Conservation (phyloP, 2,113 vertebrate species). For the Gallinago paraguaiae region DNA sequence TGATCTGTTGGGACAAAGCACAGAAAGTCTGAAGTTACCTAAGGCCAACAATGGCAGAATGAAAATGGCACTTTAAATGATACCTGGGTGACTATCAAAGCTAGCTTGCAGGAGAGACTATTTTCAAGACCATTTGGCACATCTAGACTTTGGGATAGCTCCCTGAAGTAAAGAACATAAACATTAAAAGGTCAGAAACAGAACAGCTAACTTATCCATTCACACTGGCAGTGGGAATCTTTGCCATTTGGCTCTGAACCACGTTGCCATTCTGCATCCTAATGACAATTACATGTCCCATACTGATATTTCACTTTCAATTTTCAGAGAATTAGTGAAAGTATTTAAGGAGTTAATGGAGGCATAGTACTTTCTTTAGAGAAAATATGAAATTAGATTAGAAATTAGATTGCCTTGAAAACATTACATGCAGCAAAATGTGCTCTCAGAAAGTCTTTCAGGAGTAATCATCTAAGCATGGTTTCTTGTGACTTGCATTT, state of each 20-base stretch:
- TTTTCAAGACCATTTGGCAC: constrained; percentile 63
- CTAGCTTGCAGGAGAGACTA: constrained; percentile 21
- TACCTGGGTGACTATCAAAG: background rate
- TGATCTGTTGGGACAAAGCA: background rate
- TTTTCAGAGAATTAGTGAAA: constrained; percentile 57
- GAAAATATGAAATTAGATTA: constrained; percentile 59
- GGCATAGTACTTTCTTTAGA: constrained; percentile 46
- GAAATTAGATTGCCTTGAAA: constrained; percentile 62
- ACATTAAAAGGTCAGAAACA: constrained; percentile 47
- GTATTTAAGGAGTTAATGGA: constrained; percentile 62
- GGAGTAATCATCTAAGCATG: constrained; percentile 17
- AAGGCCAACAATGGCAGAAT: background rate
- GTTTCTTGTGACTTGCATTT: constrained; percentile 22
- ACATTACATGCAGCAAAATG: constrained; percentile 27
- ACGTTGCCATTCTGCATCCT: constrained; percentile 21
- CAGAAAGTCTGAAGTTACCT: background rate
- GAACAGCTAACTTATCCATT: constrained; percentile 14
- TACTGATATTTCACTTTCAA: constrained; percentile 40
- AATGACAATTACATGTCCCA: constrained; percentile 48
- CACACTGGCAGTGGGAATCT: constrained; percentile 10
- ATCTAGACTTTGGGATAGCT: constrained; percentile 6
- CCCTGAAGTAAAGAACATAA: constrained; percentile 38
- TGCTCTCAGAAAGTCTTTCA: constrained; percentile 39
- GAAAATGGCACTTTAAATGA: constrained; percentile 15
- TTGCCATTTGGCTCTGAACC: constrained; percentile 56